These are phyloP conservation scores for Apotomis betuletana DNA, from an alignment of 2,888 invertebrate species.

Conservation along the genomic window DNA sequence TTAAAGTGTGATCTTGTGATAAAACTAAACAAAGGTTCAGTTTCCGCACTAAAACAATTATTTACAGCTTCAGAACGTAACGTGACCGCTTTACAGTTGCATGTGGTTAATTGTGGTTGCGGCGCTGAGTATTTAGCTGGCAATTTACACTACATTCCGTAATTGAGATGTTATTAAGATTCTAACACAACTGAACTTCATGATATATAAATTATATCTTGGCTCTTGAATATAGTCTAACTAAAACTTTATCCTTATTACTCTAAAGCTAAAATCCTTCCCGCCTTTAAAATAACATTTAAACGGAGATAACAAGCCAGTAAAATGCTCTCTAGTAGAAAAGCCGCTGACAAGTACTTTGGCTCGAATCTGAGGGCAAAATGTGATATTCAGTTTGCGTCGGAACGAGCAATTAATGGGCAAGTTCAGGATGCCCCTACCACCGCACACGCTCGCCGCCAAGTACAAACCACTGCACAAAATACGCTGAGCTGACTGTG, in stretches of 20 bases:
- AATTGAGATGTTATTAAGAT: neutral
- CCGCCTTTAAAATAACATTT: neutral
- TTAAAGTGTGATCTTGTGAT: neutral
- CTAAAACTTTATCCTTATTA: neutral
- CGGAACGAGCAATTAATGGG: conserved; percentile 58
- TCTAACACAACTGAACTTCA: neutral
- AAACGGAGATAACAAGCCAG: conserved; percentile 12
- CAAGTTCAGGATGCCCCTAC: conserved; percentile 60
- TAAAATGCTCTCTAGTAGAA: conserved; percentile 18
- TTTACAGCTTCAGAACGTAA: conserved; percentile 10
- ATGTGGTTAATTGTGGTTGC: conserved; percentile 24
- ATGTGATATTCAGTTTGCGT: conserved; percentile 38
- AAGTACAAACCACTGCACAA: conserved; percentile 45
- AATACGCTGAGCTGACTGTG: too few species aligned
- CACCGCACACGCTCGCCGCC: conserved; percentile 59
- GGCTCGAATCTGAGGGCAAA: conserved; percentile 23
- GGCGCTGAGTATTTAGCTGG: conserved; percentile 4
- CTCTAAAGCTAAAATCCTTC: neutral
- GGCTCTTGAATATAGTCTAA: neutral
- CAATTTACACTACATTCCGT: conserved; percentile 19
- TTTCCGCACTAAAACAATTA: neutral
- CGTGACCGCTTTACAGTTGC: neutral
- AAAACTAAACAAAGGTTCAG: neutral
- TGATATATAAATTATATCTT: neutral
- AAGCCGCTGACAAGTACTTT: conserved; percentile 36